Evolutionary conservation across 2,888 invertebrate species (phyloP).

Genomic region (Eupithecia abbreviata): DNA sequence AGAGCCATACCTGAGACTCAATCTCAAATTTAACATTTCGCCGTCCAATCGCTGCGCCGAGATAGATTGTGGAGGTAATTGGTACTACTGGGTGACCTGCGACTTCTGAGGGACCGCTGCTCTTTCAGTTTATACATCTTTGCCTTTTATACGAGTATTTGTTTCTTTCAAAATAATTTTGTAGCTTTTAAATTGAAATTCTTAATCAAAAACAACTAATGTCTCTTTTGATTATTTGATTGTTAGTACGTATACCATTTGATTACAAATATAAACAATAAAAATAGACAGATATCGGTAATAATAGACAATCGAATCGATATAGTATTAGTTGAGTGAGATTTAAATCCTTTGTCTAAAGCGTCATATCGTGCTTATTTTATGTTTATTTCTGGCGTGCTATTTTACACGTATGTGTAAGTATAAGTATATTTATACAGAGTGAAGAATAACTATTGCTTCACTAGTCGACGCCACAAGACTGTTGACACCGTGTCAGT

Average conservation of each 20-base stretch:
- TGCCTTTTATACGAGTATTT: not conserved
- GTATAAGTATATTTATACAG: too few species aligned
- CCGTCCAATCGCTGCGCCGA: constrained; percentile 52
- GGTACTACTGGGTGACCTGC: constrained; percentile 47
- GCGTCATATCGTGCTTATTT: not conserved
- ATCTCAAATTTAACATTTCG: constrained; percentile 58
- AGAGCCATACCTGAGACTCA: constrained; percentile 12
- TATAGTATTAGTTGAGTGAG: too few species aligned
- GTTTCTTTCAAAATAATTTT: too few species aligned
- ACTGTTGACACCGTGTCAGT: not conserved
- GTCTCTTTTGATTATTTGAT: too few species aligned
- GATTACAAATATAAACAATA: too few species aligned
- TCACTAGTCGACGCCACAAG: not conserved
- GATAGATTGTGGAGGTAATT: constrained; percentile 64
- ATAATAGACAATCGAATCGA: too few species aligned
- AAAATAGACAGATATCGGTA: too few species aligned
- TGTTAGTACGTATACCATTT: too few species aligned
- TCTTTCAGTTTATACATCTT: constrained; percentile 1
- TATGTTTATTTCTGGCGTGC: not conserved
- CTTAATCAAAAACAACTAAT: too few species aligned
- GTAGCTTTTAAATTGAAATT: too few species aligned
- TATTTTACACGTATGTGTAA: too few species aligned
- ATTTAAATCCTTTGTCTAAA: not conserved
- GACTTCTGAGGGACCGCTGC: constrained; percentile 36
- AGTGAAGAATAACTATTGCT: not conserved